Conservation (phyloP, 92 coral and sea anemone species). For the Heteractis magnifica region DNA sequence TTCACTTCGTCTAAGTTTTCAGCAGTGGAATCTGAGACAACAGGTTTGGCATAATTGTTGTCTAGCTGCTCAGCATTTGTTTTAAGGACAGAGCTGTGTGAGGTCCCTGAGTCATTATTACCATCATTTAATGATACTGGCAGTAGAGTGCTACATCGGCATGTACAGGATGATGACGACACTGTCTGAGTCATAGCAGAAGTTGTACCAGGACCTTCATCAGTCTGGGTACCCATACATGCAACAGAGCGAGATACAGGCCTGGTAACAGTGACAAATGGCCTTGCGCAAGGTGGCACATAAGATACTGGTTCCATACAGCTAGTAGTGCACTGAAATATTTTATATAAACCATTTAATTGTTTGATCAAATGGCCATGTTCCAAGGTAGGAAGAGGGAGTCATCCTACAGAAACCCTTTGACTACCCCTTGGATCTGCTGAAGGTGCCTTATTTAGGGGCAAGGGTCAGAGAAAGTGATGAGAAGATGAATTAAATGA, state of each 20-base stretch:
- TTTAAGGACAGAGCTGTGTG: neutral
- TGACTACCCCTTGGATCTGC: neutral
- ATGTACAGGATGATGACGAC: neutral
- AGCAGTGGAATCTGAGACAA: neutral
- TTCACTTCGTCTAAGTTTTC: neutral
- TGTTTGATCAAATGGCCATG: neutral
- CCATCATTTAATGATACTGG: neutral
- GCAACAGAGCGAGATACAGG: neutral
- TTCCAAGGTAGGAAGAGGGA: neutral
- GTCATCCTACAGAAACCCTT: too few relatives aligned
- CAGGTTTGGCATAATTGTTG: neutral
- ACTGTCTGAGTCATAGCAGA: neutral
- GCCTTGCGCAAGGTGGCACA: constrained; percentile 5
- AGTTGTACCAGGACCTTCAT: neutral
- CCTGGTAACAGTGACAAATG: neutral
- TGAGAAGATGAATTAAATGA: too few relatives aligned
- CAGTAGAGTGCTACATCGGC: neutral
- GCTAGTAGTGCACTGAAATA: constrained; percentile 19
- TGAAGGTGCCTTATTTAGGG: too few relatives aligned
- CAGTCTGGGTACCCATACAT: neutral
- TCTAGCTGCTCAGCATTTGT: neutral
- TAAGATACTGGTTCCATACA: constrained; percentile 27
- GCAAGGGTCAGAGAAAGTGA: too few relatives aligned
- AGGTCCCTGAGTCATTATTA: neutral
- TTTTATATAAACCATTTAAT: neutral